phyloP scores from a whole-genome alignment of 2,888 invertebrate species.

The Acanthococcus lagerstroemiae region DNA sequence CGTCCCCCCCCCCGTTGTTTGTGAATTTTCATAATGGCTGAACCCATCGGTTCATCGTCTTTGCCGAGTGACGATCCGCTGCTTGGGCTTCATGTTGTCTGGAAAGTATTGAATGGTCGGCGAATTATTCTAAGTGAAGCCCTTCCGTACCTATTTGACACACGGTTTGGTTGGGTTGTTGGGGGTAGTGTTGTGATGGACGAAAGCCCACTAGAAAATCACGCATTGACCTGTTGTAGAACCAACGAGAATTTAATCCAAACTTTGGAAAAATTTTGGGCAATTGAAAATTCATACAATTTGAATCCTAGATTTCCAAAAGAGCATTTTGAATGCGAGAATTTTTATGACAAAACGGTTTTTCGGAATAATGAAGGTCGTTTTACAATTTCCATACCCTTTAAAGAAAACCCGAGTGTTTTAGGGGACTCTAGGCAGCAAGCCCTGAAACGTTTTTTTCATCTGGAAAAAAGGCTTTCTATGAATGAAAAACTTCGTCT shows the following conservation, averaged over 20 bases:
- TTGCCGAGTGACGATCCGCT: background rate
- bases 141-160: background rate
- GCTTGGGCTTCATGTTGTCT: background rate
- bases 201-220: no score
- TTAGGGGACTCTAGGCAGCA: background rate
- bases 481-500: background rate
- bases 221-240: no score
- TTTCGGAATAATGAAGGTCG: no score
- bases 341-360: no score
- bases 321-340: no score
- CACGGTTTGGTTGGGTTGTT: background rate
- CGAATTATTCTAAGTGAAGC: background rate
- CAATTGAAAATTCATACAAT: no score
- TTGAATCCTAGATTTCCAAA: no score
- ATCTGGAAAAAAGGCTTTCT: background rate
- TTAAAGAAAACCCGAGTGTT: background rate
- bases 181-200: background rate
- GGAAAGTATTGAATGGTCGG: background rate
- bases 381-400: background rate
- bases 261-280: no score
- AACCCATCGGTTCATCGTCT: background rate
- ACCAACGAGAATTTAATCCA: no score
- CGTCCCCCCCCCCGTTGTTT: no score
- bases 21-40: no score
- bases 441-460: background rate